These are phyloP conservation scores for Cheiracanthium punctorium DNA, from an alignment of 2,888 invertebrate genomes.

Conservation along the genomic window DNA sequence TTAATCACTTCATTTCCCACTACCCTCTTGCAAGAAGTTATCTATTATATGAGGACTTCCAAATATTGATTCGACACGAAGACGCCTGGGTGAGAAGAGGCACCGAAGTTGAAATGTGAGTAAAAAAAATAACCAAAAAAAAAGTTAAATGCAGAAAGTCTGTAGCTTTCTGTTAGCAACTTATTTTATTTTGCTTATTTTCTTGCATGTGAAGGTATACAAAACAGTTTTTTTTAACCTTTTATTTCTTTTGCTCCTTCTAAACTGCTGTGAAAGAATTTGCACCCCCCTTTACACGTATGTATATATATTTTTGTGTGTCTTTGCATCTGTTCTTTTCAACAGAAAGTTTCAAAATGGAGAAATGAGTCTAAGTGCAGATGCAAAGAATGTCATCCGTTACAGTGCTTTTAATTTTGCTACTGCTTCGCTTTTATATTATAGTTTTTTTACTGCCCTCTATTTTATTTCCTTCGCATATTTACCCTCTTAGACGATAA, in stretches of 20 bases:
- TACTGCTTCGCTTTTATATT: conserved; percentile 22
- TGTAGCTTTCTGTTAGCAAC: conserved; percentile 52
- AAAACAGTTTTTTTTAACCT: conserved; percentile 10
- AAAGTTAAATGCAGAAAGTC: conserved; percentile 45
- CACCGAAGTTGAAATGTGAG: conserved; percentile 50
- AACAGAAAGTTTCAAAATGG: background rate
- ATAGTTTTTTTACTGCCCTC: conserved; percentile 7
- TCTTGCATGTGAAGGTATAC: conserved; percentile 14
- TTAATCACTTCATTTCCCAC: background rate
- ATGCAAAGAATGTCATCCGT: background rate
- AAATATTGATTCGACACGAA: conserved; percentile 47
- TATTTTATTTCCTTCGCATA: conserved; percentile 35
- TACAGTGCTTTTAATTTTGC: conserved; percentile 25
- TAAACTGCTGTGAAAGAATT: conserved; percentile 27
- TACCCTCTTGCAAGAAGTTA: conserved; percentile 20
- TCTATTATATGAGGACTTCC: conserved; percentile 28
- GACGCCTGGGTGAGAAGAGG: conserved; percentile 36
- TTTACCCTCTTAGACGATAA: conserved; percentile 27
- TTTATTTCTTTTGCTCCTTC: conserved; percentile 22
- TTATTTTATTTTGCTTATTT: conserved; percentile 56
- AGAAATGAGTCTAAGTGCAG: background rate
- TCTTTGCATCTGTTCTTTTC: conserved; percentile 29
- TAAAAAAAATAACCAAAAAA: conserved; percentile 49
- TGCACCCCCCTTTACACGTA: conserved; percentile 33
- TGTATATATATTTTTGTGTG: conserved; percentile 11